Percentiles rank a stretch among this genome's conserved stretches.
These are phyloP conservation scores for Ictalurus punctatus DNA, from an alignment of 2,113 vertebrate species.

Conservation along the genomic window DNA sequence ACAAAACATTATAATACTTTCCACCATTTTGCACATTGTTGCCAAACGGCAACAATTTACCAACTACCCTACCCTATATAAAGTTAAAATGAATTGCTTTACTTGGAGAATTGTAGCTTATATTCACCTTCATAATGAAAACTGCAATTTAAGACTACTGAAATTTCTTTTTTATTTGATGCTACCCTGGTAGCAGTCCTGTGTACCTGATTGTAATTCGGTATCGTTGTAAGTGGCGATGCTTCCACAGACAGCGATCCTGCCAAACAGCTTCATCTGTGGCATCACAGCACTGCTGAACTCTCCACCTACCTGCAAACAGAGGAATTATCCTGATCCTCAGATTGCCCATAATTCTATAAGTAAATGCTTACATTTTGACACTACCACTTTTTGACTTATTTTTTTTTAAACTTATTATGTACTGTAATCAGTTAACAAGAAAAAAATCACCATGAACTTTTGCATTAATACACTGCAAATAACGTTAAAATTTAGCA, in stretches of 20 bases:
- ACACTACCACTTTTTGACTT: not conserved
- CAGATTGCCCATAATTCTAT: not conserved
- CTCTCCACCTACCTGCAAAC: slow-evolving; percentile 78
- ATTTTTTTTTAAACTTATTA: not conserved
- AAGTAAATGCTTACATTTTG: not conserved
- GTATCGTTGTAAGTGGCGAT: slow-evolving; percentile 73
- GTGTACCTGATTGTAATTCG: slow-evolving; percentile 67
- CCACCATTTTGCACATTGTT: too few species aligned
- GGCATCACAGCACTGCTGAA: slow-evolving; percentile 70
- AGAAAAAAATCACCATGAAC: not conserved
- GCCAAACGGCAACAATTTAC: too few species aligned
- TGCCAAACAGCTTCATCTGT: slow-evolving; percentile 78
- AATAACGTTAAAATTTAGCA: not conserved
- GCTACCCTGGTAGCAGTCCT: not conserved
- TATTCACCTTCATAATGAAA: not conserved
- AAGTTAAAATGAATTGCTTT: not conserved
- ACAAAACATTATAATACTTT: too few species aligned
- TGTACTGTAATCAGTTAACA: not conserved
- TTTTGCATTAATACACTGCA: not conserved
- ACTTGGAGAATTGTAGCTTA: not conserved
- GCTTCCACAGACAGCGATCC: slow-evolving; percentile 77
- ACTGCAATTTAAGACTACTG: not conserved
- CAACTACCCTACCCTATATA: not conserved
- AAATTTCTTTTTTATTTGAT: not conserved
- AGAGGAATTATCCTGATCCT: not conserved